phyloP scores from a whole-genome alignment of 2,888 invertebrate genomes.

The Calliphora vomitoria region DNA sequence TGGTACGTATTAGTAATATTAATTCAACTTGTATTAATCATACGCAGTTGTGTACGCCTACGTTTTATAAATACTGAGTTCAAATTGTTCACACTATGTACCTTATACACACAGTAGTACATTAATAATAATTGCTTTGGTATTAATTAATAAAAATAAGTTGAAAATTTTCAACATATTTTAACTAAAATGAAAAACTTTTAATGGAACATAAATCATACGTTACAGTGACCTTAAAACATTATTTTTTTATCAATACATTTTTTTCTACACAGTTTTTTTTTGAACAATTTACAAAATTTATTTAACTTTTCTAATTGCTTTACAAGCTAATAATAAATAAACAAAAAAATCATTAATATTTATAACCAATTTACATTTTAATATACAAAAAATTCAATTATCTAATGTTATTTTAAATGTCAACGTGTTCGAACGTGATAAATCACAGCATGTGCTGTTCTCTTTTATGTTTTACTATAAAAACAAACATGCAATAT shows the following conservation, averaged over 20 bases:
- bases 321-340: constrained; percentile 8
- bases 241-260: not conserved
- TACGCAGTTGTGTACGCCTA: not conserved
- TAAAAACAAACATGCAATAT: not conserved
- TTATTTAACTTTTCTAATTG: constrained; percentile 46
- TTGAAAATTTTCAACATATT: not conserved
- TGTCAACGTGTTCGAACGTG: constrained; percentile 74
- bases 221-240: not conserved
- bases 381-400: constrained; percentile 49
- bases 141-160: not conserved
- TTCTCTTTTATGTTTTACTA: not conserved
- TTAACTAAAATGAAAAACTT: not conserved
- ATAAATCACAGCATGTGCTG: constrained; percentile 56
- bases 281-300: constrained; percentile 18
- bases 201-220: constrained; percentile 4
- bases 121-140: not conserved
- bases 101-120: not conserved
- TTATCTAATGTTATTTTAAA: constrained; percentile 64
- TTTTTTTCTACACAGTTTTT: not conserved
- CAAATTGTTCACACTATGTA: not conserved
- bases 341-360: not conserved
- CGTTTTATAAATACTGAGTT: too few relatives aligned
- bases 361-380: constrained; percentile 33
- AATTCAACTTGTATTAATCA: not conserved
- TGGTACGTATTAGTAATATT: constrained; percentile 8